A percentile compares a stretch with the other conserved stretches of the same genome.
Conservation (phyloP, 2,113 vertebrate genomes). For the Otocyon megalotis region DNA sequence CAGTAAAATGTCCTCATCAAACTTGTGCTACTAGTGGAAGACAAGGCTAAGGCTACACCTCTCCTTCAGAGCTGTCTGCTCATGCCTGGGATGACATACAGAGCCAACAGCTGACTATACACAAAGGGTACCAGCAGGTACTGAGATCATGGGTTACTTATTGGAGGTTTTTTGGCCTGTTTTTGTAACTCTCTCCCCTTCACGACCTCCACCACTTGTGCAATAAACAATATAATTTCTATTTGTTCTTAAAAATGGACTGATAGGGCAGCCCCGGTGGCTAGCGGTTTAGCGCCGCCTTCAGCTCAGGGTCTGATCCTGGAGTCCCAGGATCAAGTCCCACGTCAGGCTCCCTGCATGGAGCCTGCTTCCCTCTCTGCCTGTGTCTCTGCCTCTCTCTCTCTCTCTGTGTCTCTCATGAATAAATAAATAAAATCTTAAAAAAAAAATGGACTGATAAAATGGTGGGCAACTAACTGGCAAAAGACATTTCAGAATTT, state of each 20-base stretch:
- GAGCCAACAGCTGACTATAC: not conserved
- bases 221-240: slow-evolving; percentile 37
- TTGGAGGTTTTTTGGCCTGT: not conserved
- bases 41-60: not conserved
- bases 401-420: too few relatives aligned
- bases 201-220: not conserved
- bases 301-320: too few relatives aligned
- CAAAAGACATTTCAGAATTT: not conserved
- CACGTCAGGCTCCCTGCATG: too few relatives aligned
- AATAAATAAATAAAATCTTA: too few relatives aligned
- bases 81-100: not conserved
- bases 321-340: too few relatives aligned
- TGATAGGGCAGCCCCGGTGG: too few relatives aligned
- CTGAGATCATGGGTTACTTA: not conserved
- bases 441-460: not conserved
- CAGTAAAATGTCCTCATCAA: not conserved
- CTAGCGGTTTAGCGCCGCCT: too few relatives aligned
- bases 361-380: too few relatives aligned
- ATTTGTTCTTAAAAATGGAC: not conserved
- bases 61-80: not conserved
- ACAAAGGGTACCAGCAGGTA: not conserved
- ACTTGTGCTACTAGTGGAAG: not conserved
- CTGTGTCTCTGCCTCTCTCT: too few relatives aligned
- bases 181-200: not conserved
- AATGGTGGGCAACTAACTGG: not conserved